These are phyloP conservation scores for Copsychus sechellarum DNA, from an alignment of 2,113 vertebrate species.

Conservation along the genomic window DNA sequence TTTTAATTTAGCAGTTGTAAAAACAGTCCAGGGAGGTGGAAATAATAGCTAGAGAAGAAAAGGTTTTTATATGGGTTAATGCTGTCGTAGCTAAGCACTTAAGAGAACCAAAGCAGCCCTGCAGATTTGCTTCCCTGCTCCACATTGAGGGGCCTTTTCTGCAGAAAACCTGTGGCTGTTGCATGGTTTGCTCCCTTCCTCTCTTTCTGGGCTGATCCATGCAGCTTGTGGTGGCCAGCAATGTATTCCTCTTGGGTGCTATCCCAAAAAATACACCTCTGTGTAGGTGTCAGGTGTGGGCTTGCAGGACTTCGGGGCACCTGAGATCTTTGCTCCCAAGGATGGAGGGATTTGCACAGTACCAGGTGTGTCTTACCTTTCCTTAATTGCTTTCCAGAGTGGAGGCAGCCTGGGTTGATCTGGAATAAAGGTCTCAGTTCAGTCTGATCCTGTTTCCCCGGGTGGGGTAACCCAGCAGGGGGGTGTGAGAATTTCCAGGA, in stretches of 20 bases:
- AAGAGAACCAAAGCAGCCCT: not conserved
- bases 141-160: fast-evolving
- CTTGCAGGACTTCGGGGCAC: not conserved
- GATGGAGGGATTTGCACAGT: not conserved
- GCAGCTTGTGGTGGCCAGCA: not conserved
- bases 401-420: not conserved
- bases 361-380: not conserved
- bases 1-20: not conserved
- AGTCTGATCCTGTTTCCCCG: not conserved
- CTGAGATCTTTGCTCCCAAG: not conserved
- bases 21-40: not conserved
- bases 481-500: not conserved
- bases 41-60: not conserved
- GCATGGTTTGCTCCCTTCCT: not conserved
- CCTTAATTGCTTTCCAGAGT: not conserved
- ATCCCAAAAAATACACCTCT: not conserved
- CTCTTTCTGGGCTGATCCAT: not conserved
- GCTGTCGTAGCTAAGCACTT: not conserved
- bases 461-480: not conserved
- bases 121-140: not conserved
- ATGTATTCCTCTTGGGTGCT: fast-evolving
- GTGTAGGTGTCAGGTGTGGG: not conserved
- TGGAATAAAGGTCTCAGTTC: not conserved
- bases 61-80: not conserved
- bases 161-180: not conserved